These are phyloP conservation scores for Enteromius afrohamiltoni DNA, from an alignment of 2,797 vertebrate species.

Conservation along the genomic window DNA sequence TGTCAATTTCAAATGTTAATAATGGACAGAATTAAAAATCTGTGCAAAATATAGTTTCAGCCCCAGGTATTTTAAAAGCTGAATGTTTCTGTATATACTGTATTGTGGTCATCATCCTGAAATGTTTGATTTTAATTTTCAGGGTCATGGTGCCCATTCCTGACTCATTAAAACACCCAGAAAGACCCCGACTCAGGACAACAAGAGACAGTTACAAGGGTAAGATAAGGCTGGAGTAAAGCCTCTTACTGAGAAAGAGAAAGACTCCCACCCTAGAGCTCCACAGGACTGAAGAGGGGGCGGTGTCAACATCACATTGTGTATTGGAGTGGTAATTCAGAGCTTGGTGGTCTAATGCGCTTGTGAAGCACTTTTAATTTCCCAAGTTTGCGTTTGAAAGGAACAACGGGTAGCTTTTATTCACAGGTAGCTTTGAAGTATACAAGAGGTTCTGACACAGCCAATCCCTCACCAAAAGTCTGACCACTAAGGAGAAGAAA, in stretches of 20 bases:
- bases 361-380: conserved; percentile 98
- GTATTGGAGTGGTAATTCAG: conserved; percentile 97
- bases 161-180: conserved; percentile 46
- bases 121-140: neutral
- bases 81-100: neutral
- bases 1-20: neutral
- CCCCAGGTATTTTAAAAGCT: neutral
- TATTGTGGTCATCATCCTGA: conserved; percentile 3
- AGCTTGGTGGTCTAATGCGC: conserved; percentile 91
- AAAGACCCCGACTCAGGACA: conserved; percentile 25
- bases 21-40: neutral
- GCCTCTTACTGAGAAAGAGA: conserved; percentile 47
- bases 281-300: conserved; percentile 52
- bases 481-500: conserved; percentile 29
- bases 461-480: conserved; percentile 37
- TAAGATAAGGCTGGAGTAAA: conserved; percentile 38
- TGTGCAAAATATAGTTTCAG: neutral
- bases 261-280: conserved; percentile 38
- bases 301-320: conserved; percentile 79
- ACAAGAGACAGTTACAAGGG: conserved; percentile 44
- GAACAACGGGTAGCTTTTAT: conserved; percentile 94
- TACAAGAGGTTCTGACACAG: conserved; percentile 42
- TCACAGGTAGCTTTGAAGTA: conserved; percentile 90
- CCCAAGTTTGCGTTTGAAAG: conserved; percentile 93
- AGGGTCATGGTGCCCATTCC: conserved; percentile 14